Percentiles rank a stretch among this genome's conserved stretches.
These are phyloP conservation scores for Drosophila ustulata DNA, from an alignment of 2,888 invertebrate genomes.

Conservation along the genomic window DNA sequence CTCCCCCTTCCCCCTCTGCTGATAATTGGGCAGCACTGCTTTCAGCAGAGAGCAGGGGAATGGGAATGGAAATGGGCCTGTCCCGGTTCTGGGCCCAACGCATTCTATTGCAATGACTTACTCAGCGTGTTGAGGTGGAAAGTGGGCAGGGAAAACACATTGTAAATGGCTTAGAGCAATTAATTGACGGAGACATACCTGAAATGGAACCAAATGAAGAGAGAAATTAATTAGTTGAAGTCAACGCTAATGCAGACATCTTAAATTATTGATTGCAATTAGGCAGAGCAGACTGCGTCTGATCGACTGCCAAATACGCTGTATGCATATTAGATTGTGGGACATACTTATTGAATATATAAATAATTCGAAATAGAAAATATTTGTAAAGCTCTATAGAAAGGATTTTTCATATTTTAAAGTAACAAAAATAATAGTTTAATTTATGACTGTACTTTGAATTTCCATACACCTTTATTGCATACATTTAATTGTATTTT, in stretches of 20 bases:
- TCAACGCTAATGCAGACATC: not conserved
- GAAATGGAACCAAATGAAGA: slow-evolving; percentile 33
- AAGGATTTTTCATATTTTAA: no score
- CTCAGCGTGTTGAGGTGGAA: slow-evolving; percentile 47
- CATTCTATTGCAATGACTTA: slow-evolving; percentile 58
- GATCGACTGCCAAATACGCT: not conserved
- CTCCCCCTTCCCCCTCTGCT: slow-evolving; percentile 18
- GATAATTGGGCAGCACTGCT: slow-evolving; percentile 64
- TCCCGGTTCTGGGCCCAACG: slow-evolving; percentile 25
- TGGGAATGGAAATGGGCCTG: slow-evolving; percentile 14
- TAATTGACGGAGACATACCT: slow-evolving; percentile 49
- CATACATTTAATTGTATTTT: no score
- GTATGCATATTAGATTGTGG: not conserved
- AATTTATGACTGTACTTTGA: no score
- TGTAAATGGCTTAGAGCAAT: slow-evolving; percentile 7
- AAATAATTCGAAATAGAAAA: no score
- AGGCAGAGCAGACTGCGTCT: not conserved
- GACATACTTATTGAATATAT: no score
- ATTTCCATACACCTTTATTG: no score
- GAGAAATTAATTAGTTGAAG: slow-evolving; percentile 28
- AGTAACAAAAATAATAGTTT: no score
- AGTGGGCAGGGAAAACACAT: not conserved
- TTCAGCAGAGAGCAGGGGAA: not conserved
- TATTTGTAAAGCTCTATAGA: no score
- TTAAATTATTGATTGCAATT: slow-evolving; percentile 2